Conservation (phyloP, 2,113 vertebrate species). For the Scomber colias region DNA sequence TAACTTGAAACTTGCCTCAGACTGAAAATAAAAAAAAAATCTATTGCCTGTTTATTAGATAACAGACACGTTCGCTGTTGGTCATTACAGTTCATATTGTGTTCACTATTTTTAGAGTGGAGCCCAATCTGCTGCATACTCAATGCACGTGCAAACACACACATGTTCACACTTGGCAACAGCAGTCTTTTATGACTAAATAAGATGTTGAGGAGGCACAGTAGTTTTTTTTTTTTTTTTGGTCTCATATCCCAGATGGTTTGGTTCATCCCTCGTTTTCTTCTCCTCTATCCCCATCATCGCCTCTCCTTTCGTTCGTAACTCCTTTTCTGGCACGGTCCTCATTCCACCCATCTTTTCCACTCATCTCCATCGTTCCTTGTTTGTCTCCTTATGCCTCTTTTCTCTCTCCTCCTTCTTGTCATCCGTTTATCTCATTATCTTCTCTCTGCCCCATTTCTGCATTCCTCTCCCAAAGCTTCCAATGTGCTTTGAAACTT, state of each 20-base stretch:
- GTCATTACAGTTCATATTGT: conserved; percentile 43
- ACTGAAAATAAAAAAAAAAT: conserved; percentile 17
- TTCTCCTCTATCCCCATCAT: conserved; percentile 34
- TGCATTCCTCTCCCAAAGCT: conserved; percentile 28
- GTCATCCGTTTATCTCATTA: conserved; percentile 46
- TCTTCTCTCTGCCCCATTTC: conserved; percentile 8
- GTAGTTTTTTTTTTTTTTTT: conserved; percentile 43
- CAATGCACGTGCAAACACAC: not conserved
- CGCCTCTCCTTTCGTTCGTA: conserved; percentile 13
- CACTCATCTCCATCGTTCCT: conserved; percentile 14
- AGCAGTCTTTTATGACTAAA: conserved; percentile 44
- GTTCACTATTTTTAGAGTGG: conserved; percentile 29
- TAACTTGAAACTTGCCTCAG: conserved; percentile 5
- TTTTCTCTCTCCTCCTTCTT: conserved; percentile 29
- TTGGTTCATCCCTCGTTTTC: conserved; percentile 55
- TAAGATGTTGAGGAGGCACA: conserved; percentile 39
- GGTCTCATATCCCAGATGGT: conserved; percentile 64
- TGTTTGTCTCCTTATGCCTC: conserved; percentile 17
- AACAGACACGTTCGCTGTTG: conserved; percentile 8
- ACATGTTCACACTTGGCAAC: conserved; percentile 43
- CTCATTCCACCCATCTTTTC: conserved; percentile 9
- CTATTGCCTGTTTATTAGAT: conserved; percentile 29
- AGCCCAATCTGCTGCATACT: conserved; percentile 35
- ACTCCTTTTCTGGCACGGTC: not conserved
- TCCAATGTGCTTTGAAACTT: conserved; percentile 35